These are phyloP conservation scores for Trichechus manatus DNA, from an alignment of 2,113 vertebrate genomes.

Conservation along the genomic window DNA sequence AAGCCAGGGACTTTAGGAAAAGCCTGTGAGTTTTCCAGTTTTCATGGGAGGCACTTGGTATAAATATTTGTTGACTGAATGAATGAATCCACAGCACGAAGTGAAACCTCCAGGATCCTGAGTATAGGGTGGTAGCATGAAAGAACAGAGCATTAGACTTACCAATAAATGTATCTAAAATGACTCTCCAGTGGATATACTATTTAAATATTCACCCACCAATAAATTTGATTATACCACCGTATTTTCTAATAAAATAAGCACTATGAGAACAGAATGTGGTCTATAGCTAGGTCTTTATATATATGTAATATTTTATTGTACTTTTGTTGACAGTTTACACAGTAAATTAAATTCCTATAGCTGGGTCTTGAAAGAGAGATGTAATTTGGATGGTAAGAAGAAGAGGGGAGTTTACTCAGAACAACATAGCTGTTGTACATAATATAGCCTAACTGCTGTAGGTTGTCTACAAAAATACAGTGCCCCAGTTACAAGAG, in stretches of 20 bases:
- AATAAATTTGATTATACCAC: not conserved
- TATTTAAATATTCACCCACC: not conserved
- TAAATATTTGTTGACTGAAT: not conserved
- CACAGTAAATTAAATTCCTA: too few relatives aligned
- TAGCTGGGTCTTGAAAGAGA: too few relatives aligned
- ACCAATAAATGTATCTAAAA: not conserved
- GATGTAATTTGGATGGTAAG: too few relatives aligned
- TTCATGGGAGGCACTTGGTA: not conserved
- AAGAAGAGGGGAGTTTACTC: too few relatives aligned
- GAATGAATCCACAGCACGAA: not conserved
- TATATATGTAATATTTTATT: too few relatives aligned
- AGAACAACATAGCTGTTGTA: too few relatives aligned
- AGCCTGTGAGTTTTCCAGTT: not conserved
- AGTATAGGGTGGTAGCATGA: not conserved
- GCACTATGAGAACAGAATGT: too few relatives aligned
- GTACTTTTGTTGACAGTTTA: too few relatives aligned
- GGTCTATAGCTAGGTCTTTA: too few relatives aligned
- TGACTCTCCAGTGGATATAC: not conserved
- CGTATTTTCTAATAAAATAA: not conserved
- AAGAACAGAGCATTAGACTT: not conserved
- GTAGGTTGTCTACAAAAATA: not conserved
- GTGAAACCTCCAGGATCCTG: not conserved
- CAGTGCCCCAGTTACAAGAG: not conserved
- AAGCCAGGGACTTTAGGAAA: too few relatives aligned
- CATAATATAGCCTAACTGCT: too few relatives aligned